Conservation (phyloP, 2,888 invertebrate genomes). For the Drosophila anceps region DNA sequence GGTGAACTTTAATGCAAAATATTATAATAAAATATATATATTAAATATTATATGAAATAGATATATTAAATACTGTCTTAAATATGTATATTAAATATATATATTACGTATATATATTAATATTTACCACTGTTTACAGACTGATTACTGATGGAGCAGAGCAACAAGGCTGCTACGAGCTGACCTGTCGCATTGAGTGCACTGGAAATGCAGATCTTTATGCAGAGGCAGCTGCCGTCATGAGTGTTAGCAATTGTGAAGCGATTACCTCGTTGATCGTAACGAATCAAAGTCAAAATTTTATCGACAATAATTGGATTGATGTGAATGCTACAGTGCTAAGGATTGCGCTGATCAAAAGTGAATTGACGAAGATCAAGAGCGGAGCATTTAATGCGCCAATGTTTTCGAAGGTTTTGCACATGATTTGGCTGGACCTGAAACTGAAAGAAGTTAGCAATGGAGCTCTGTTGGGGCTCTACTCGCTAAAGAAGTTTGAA, state of each 20-base stretch:
- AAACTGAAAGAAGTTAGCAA: slow-evolving; percentile 58
- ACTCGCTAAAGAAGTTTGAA: slow-evolving; percentile 65
- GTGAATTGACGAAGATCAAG: slow-evolving; percentile 55
- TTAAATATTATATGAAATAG: not conserved
- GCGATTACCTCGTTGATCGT: slow-evolving; percentile 34
- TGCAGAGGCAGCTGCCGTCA: slow-evolving; percentile 18
- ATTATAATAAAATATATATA: no score
- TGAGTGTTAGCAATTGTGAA: slow-evolving; percentile 38
- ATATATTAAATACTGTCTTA: no score
- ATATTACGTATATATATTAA: not conserved
- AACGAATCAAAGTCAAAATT: slow-evolving; percentile 8
- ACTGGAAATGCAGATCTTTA: slow-evolving; percentile 31
- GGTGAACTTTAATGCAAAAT: slow-evolving; percentile 14
- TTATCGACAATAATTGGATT: slow-evolving; percentile 58
- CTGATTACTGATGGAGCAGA: not conserved
- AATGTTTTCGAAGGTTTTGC: slow-evolving; percentile 67
- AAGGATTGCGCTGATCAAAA: slow-evolving; percentile 58
- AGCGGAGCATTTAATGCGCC: slow-evolving; percentile 75
- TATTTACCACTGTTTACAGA: slow-evolving; percentile 16
- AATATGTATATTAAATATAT: not conserved
- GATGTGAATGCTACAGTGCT: slow-evolving; percentile 43
- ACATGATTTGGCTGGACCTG: slow-evolving; percentile 55
- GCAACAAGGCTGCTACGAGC: slow-evolving; percentile 33
- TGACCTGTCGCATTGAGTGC: slow-evolving; percentile 44
- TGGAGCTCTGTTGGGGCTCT: slow-evolving; percentile 76